Evolutionary conservation across 2,113 vertebrate genomes (phyloP).

Genomic region (Ahaetulla prasina): DNA sequence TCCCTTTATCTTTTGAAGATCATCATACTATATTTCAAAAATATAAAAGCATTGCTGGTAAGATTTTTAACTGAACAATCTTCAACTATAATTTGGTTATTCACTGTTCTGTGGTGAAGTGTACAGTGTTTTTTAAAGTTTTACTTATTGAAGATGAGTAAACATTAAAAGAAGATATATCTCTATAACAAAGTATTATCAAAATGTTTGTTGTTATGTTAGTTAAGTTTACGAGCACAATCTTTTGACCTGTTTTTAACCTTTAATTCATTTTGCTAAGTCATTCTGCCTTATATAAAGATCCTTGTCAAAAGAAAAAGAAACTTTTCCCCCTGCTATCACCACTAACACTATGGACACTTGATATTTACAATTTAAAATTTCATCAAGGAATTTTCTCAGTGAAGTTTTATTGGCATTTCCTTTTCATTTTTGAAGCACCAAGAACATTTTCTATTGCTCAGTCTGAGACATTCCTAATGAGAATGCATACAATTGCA

Average conservation of each 20-base stretch:
- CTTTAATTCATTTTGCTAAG: constrained; percentile 11
- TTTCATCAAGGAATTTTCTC: not conserved
- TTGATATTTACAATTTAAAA: not conserved
- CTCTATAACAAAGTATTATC: constrained; percentile 1
- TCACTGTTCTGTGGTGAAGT: not conserved
- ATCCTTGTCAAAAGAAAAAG: not conserved
- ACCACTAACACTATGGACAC: not conserved
- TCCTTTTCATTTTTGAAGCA: constrained; percentile 65
- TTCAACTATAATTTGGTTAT: not conserved
- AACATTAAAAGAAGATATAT: constrained; percentile 32
- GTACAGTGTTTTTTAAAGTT: not conserved
- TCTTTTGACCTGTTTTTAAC: constrained; percentile 13
- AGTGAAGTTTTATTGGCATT: constrained; percentile 3
- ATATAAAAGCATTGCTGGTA: constrained; percentile 87
- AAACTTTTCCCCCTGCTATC: not conserved
- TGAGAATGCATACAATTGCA: constrained; percentile 89
- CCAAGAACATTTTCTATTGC: constrained; percentile 79
- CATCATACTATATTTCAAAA: constrained; percentile 81
- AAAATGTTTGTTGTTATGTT: constrained; percentile 10
- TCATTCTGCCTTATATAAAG: not conserved
- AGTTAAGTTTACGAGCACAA: not conserved
- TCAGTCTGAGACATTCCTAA: constrained; percentile 86
- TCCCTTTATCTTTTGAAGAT: constrained; percentile 58
- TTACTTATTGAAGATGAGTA: not conserved
- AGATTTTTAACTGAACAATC: constrained; percentile 47